Evolutionary conservation across 2,888 invertebrate genomes (phyloP).

Genomic region (Nezara viridula): DNA sequence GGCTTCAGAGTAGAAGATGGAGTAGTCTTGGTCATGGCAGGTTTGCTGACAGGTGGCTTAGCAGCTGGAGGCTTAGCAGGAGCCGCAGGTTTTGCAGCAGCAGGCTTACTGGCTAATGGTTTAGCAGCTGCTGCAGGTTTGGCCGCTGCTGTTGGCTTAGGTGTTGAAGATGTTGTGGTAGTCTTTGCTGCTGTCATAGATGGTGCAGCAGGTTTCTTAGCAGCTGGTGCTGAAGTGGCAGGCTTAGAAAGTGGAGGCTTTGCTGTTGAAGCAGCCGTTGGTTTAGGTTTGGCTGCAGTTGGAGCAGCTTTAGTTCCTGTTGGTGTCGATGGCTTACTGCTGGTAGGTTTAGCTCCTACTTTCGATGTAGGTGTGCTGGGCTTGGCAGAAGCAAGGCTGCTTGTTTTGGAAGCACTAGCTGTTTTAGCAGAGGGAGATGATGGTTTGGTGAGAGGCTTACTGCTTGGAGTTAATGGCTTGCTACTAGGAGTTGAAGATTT

Average conservation of each 20-base stretch:
- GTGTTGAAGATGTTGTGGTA: constrained; percentile 60
- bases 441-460: constrained; percentile 61
- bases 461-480: constrained; percentile 50
- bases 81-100: constrained; percentile 66
- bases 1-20: constrained; percentile 51
- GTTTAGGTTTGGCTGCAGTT: constrained; percentile 49
- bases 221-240: constrained; percentile 45
- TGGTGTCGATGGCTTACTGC: constrained; percentile 57
- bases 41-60: constrained; percentile 6
- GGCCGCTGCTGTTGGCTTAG: constrained; percentile 67
- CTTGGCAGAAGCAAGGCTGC: background rate
- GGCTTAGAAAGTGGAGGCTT: constrained; percentile 61
- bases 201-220: constrained; percentile 65
- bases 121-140: constrained; percentile 68
- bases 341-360: constrained; percentile 38
- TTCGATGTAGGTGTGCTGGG: constrained; percentile 42
- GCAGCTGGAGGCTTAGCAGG: constrained; percentile 59
- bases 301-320: constrained; percentile 51
- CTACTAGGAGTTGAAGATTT: constrained; percentile 15
- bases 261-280: constrained; percentile 30
- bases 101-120: constrained; percentile 67
- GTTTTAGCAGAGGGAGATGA: constrained; percentile 62
- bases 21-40: constrained; percentile 56
- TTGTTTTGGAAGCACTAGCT: constrained; percentile 59
- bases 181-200: constrained; percentile 66